Base-by-base conservation (phyloP, 2,888 invertebrate species). In the Platerodrilus igneus region DNA sequence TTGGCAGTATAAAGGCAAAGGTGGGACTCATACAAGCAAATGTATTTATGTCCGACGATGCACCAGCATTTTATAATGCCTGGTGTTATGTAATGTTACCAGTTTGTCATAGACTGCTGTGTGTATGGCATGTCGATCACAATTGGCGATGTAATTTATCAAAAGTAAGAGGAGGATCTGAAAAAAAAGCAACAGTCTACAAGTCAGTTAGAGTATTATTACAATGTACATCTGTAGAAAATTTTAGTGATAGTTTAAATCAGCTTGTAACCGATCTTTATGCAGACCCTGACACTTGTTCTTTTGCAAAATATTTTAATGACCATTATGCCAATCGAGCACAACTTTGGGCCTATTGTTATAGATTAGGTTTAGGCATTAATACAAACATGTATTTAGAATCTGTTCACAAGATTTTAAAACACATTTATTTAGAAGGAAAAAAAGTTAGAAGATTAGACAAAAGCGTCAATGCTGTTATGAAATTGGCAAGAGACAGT, bases 401-500 rank as follows among this genome's bases (percentile, higher is more conserved):
- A 19, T 19, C 31, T 8, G 13, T 32, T 11, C 31, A 32, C 11
- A 32, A 32, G 22, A 14, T 32, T n/a, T 18, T 32, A 22, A 32
- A 32, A 21, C 22, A 32, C 15, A n/a, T n/a, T n/a, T 32, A 21
- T 21, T n/a, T n/a, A n/a, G 31, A 32, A 22, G 31, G 31, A 8
- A 20, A n/a, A 14, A 19, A 32, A 21, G n/a, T n/a, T n/a, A 28
- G 28, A 17, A 33, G 40, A 15, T 29, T 37, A 37, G 37, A 22
- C 18, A 32, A 41, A 9, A n/a, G n/a, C n/a, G n/a, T n/a, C n/a
- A 25, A 40, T 40, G 36, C 35, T 21, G 26, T 44, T 4, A 29
- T 40, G 18, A 39, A 35, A 38, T n/a, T 39, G 3, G 36, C 31
- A n/a, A n/a, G 40, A 9, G 39, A 44, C 18, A 36, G 26, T 16